Evolutionary conservation across 2,113 vertebrate species (phyloP).

Genomic region (Malurus melanocephalus): DNA sequence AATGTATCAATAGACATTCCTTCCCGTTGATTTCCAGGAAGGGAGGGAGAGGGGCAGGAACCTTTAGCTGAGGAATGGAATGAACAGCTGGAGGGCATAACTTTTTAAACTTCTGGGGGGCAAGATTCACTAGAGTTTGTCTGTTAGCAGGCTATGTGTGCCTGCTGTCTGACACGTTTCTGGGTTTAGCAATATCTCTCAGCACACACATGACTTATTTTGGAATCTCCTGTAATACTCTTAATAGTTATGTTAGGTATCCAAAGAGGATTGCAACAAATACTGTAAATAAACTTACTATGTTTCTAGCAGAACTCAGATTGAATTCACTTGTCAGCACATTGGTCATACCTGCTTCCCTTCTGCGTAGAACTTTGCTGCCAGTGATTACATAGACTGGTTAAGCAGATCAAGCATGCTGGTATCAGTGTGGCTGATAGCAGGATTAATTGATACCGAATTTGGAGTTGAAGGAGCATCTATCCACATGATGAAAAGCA

Average conservation of each 20-base stretch:
- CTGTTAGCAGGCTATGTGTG: slow-evolving; percentile 11
- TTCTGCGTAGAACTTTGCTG: neutral
- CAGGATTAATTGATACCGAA: neutral
- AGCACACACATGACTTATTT: neutral
- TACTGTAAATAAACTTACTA: neutral
- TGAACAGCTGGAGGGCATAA: slow-evolving; percentile 30
- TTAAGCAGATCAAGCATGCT: neutral
- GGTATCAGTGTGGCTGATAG: neutral
- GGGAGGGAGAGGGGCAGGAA: neutral
- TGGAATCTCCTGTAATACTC: neutral
- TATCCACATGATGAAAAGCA: neutral
- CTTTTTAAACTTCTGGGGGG: neutral
- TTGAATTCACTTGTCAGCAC: neutral
- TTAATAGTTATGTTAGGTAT: neutral
- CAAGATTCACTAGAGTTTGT: neutral
- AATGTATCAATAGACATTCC: neutral
- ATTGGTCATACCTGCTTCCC: neutral
- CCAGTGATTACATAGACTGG: neutral
- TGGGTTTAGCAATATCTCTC: neutral
- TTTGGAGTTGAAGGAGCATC: neutral
- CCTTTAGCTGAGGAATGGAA: slow-evolving; percentile 19
- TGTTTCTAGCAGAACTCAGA: neutral
- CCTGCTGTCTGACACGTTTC: slow-evolving; percentile 12
- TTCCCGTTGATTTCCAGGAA: neutral
- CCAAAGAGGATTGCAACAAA: neutral